Conservation (phyloP, 2,113 vertebrate species). For the Beaufortia kweichowensis region DNA sequence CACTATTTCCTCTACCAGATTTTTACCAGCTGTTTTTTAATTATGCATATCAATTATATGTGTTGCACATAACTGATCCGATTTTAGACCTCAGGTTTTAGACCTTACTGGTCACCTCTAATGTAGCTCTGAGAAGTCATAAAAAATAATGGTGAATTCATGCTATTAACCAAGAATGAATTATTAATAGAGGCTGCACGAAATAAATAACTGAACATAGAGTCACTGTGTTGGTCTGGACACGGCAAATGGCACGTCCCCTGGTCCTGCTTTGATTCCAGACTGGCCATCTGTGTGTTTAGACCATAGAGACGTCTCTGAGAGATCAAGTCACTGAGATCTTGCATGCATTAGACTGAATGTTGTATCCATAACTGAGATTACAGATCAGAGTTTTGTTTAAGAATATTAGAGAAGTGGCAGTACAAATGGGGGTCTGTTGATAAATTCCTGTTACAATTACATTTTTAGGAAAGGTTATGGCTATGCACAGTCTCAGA, state of each 20-base stretch:
- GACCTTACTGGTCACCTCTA: neutral
- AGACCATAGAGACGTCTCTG: slow-evolving; percentile 12
- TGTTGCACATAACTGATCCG: neutral
- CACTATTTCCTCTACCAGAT: neutral
- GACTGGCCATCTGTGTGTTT: slow-evolving; percentile 37
- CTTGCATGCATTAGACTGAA: neutral
- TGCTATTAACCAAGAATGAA: neutral
- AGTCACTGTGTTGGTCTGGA: slow-evolving; percentile 25
- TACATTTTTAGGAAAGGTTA: no score
- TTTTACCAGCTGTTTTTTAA: neutral
- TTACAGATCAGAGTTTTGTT: no score
- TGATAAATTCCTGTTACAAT: neutral
- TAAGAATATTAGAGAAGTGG: no score
- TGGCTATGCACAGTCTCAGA: no score
- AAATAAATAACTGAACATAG: slow-evolving; percentile 20
- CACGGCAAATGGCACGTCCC: slow-evolving; percentile 45
- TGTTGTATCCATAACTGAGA: neutral
- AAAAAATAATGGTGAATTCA: no score
- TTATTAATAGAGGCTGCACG: slow-evolving; percentile 18
- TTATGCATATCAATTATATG: neutral
- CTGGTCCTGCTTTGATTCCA: slow-evolving; percentile 34
- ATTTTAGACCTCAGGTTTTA: neutral
- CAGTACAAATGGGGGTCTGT: neutral
- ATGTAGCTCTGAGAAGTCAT: neutral
- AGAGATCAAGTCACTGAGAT: neutral